phyloP scores from a whole-genome alignment of 1,140 invertebrate species.

The Tribolium madens region DNA sequence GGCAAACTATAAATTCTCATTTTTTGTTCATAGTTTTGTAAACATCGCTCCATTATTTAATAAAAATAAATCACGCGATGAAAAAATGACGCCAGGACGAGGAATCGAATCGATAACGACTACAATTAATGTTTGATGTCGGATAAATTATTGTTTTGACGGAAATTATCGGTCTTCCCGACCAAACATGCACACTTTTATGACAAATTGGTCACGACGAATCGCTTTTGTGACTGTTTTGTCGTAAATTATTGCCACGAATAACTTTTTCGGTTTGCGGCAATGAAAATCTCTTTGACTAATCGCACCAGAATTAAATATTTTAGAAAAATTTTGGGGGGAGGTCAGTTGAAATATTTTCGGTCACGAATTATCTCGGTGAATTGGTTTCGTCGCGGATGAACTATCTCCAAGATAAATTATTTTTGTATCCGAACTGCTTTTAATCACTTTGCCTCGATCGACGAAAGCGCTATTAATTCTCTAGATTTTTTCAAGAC shows the following conservation, averaged over 20 bases:
- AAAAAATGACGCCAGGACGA: background rate
- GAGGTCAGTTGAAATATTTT: constrained; percentile 2
- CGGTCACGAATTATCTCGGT: constrained; percentile 5
- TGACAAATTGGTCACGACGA: constrained; percentile 14
- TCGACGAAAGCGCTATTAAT: constrained; percentile 1
- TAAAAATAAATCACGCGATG: background rate
- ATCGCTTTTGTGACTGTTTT: constrained; percentile 33
- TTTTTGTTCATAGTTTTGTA: too few species aligned
- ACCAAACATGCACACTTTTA: constrained; percentile 16
- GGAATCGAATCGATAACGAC: constrained; percentile 2
- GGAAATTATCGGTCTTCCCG: constrained; percentile 12
- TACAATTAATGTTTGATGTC: constrained; percentile 23
- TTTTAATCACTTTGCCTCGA: constrained; percentile 11
- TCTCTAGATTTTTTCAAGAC: constrained; percentile 2
- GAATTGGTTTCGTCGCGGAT: constrained; percentile 27
- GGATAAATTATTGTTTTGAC: constrained; percentile 25
- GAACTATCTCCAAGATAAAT: constrained; percentile 30
- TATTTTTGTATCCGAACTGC: constrained; percentile 12
- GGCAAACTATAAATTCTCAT: too few species aligned
- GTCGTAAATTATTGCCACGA: constrained; percentile 13
- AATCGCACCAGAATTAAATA: background rate
- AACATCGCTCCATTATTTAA: background rate
- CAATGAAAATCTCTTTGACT: constrained; percentile 1
- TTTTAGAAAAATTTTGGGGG: background rate
- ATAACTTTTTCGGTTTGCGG: constrained; percentile 16